Base-by-base conservation (phyloP, 2,113 vertebrate genomes). In the Sus scrofa region DNA sequence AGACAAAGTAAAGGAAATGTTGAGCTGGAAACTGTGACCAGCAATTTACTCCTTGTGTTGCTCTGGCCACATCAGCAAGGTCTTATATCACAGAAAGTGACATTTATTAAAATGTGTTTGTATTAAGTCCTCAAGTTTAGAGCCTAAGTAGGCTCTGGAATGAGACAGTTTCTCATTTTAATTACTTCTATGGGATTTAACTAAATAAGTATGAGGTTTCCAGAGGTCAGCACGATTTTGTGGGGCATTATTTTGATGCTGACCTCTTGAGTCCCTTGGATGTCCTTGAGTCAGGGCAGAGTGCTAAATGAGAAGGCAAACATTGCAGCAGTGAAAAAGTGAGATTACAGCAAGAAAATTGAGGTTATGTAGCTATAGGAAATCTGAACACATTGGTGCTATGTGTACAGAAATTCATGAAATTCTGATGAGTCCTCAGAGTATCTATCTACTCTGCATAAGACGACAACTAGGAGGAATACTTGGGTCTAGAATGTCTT, bases 161-260 rank as follows among this genome's bases (percentile, higher is more conserved):
- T 24, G 67, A 37, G 26, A n/a, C 3, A 2, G 58, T 74, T 89
- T 52, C 13, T 37, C 74, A 92, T 70, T 26, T 39, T 83, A 95
- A 92, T 82, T 92, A 54, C 56, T 82, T 92, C 56, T 26, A 2
- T 70, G 58, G 75, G 30, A 95, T 92, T 92, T 96, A 86, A 58
- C 10, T n/a, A 92, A 86, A n/a, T 63, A 39, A 92, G 39, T 26
- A 6, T 22, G 58, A 67, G 34, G 86, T 83, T 65, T 75, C 68
- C 19, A 85, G 30, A 89, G 50, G 50, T 56, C 71, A 86, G 83
- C 15, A 79, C 34, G 39, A 27, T 68, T 39, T 54, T 27, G 32
- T 60, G 68, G 86, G 62, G 89, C 50, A 37, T 77, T 85, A 65
- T 20, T 86, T 81, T 58, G 34, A 58, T 81, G 73, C 22, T 68